Conservation (phyloP, 2,888 invertebrate genomes). For the Cantharis rustica region DNA sequence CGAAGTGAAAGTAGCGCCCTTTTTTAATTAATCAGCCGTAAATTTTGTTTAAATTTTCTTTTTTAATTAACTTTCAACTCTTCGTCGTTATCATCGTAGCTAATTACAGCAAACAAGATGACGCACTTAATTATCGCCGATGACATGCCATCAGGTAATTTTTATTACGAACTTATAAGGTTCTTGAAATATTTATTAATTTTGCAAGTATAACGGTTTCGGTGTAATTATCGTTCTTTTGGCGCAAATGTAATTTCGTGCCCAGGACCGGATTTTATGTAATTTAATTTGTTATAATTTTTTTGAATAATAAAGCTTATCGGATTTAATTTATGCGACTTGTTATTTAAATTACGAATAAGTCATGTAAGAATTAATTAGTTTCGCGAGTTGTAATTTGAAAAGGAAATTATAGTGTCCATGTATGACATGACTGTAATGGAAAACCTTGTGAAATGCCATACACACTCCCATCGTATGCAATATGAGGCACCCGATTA, state of each 20-base stretch:
- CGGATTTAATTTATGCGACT: not conserved
- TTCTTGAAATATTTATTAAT: not conserved
- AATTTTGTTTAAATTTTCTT: not conserved
- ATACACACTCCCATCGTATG: constrained; percentile 11
- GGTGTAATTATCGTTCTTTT: not conserved
- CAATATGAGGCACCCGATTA: constrained; percentile 6
- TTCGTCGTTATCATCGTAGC: constrained; percentile 11
- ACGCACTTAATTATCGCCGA: constrained; percentile 15
- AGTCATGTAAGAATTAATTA: constrained; percentile 1
- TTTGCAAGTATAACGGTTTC: not conserved
- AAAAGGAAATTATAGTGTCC: constrained; percentile 13
- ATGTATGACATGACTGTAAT: constrained; percentile 7
- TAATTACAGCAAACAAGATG: constrained; percentile 14
- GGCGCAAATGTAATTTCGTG: not conserved
- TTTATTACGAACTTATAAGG: constrained; percentile 9
- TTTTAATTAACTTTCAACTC: constrained; percentile 18
- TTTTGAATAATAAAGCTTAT: not conserved
- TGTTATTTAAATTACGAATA: not conserved
- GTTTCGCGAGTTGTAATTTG: constrained; percentile 2
- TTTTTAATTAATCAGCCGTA: not conserved
- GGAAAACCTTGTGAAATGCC: constrained; percentile 9
- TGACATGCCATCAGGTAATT: constrained; percentile 16
- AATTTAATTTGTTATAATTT: not conserved
- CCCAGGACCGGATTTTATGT: not conserved
- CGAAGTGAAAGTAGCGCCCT: not conserved